These are phyloP conservation scores for Umimayanthus kanabou DNA, from an alignment of 92 coral and sea anemone species.

Conservation along the genomic window DNA sequence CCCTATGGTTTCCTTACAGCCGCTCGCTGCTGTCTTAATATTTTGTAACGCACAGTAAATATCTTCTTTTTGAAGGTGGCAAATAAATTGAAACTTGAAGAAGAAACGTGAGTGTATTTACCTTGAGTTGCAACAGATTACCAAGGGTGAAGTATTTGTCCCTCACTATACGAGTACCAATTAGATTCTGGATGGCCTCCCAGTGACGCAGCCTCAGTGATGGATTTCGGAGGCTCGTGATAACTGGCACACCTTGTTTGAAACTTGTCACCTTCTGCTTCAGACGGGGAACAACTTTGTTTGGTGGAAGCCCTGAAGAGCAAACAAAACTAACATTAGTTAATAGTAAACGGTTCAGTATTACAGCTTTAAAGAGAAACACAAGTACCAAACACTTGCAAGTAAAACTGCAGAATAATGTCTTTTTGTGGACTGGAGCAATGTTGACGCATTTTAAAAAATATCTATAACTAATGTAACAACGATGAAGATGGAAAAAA, in stretches of 20 bases:
- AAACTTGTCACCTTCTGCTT: constrained; percentile 87
- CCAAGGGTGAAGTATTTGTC: constrained; percentile 94
- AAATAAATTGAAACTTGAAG: no score
- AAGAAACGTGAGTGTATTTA: constrained; percentile 6
- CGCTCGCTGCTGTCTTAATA: no score
- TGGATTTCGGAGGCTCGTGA: constrained; percentile 90
- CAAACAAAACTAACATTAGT: not conserved
- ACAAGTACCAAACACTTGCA: no score
- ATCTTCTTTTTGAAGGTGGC: no score
- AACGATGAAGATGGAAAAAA: not conserved
- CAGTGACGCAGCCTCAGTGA: constrained; percentile 91
- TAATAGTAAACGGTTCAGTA: not conserved
- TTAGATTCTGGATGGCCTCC: constrained; percentile 88
- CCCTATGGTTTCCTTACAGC: no score
- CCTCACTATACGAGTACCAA: constrained; percentile 82
- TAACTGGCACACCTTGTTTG: constrained; percentile 94
- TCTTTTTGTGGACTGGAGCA: no score
- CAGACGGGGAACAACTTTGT: constrained; percentile 82
- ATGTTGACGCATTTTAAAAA: no score
- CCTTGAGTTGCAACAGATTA: constrained; percentile 80
- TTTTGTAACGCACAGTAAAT: no score
- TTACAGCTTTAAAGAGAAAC: not conserved
- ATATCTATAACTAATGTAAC: no score
- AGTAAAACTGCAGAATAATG: no score
- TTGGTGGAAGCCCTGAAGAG: constrained; percentile 85